Conservation (phyloP, 2,888 invertebrate genomes). For the Geophilus truncorum region DNA sequence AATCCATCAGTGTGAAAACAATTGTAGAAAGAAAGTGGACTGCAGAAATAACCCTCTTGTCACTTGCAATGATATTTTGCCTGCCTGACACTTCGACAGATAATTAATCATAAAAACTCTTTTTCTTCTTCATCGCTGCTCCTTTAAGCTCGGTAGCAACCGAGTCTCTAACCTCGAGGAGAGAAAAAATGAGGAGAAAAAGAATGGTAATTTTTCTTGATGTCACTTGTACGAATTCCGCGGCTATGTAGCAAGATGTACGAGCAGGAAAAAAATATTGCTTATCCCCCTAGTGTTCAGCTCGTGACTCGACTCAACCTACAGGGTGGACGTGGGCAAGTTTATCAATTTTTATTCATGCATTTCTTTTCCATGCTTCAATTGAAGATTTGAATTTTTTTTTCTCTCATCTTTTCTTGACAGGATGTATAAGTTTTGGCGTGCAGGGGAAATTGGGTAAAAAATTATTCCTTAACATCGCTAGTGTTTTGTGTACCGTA, state of each 20-base stretch:
- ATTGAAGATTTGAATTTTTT: neutral
- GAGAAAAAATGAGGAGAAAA: too few relatives aligned
- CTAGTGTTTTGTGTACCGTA: too few relatives aligned
- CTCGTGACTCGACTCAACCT: neutral
- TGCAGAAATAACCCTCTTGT: neutral
- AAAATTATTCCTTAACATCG: too few relatives aligned
- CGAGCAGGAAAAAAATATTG: neutral
- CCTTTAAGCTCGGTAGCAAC: neutral
- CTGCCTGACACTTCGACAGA: neutral
- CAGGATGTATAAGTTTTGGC: too few relatives aligned
- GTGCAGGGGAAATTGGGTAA: too few relatives aligned
- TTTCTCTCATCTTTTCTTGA: too few relatives aligned
- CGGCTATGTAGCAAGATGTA: neutral
- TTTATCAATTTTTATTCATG: neutral
- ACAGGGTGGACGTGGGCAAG: neutral
- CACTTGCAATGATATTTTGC: neutral
- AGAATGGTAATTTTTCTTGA: neutral
- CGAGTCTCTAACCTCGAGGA: neutral
- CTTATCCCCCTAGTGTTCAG: neutral
- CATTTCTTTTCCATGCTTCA: neutral
- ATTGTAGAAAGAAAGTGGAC: neutral
- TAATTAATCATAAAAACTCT: neutral
- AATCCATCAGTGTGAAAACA: neutral
- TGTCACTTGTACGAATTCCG: neutral
- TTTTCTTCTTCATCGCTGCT: neutral